Evolutionary conservation across 2,888 invertebrate species (phyloP).

Genomic region (Stegophylla sp.): DNA sequence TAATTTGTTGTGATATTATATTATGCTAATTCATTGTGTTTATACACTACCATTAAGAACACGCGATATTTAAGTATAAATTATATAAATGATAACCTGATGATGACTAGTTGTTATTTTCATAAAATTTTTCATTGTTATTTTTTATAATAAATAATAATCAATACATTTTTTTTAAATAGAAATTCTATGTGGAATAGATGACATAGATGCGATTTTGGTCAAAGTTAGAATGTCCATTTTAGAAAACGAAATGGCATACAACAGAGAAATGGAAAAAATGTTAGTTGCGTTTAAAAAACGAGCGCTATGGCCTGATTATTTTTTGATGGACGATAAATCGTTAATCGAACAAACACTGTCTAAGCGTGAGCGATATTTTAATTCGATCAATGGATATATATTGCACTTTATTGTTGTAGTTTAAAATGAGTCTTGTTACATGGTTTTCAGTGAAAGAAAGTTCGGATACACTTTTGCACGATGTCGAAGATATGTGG

Average conservation of each 20-base stretch:
- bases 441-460: slow-evolving; percentile 38
- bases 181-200: slow-evolving; percentile 36
- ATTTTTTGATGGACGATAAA: slow-evolving; percentile 59
- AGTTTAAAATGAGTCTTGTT: not conserved
- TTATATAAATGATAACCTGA: no score
- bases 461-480: slow-evolving; percentile 51
- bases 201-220: slow-evolving; percentile 42
- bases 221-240: slow-evolving; percentile 42
- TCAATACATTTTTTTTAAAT: not conserved
- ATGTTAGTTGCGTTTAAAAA: slow-evolving; percentile 59
- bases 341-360: slow-evolving; percentile 59
- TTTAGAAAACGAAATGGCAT: slow-evolving; percentile 59
- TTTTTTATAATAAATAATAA: not conserved
- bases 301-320: slow-evolving; percentile 59
- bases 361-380: slow-evolving; percentile 27
- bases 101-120: not conserved
- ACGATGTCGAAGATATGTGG: slow-evolving; percentile 54
- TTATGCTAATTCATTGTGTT: not conserved
- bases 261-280: slow-evolving; percentile 60
- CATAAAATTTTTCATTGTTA: not conserved
- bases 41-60: no score
- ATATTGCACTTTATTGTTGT: not conserved
- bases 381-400: not conserved
- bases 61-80: no score
- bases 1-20: no score